Evolutionary conservation across 2,113 vertebrate genomes (phyloP).

Genomic region (Chionis minor): DNA sequence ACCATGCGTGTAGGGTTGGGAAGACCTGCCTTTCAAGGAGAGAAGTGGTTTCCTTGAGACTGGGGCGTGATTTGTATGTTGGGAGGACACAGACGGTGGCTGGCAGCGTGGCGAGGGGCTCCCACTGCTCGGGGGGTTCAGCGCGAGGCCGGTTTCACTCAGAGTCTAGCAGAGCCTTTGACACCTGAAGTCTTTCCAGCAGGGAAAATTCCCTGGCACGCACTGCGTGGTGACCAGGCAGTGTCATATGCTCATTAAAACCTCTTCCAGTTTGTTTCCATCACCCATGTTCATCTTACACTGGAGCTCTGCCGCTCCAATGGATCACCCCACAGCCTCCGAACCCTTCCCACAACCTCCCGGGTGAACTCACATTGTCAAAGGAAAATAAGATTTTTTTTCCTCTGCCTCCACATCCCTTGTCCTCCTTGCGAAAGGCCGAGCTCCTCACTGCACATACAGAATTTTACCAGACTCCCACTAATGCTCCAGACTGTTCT

Average conservation of each 20-base stretch:
- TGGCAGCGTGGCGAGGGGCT: background rate
- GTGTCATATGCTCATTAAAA: background rate
- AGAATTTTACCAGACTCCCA: background rate
- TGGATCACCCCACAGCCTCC: background rate
- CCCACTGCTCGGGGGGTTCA: background rate
- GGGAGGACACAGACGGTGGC: fast-evolving
- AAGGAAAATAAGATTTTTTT: background rate
- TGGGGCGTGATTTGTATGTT: background rate
- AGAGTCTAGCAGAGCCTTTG: too few species aligned
- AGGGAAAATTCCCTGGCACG: background rate
- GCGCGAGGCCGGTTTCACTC: background rate
- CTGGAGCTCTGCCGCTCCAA: too few species aligned
- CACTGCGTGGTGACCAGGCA: background rate
- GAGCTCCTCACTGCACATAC: background rate
- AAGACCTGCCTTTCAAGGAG: background rate
- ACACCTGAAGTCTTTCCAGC: too few species aligned
- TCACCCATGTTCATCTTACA: background rate
- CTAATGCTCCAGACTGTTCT: background rate
- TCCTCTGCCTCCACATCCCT: background rate
- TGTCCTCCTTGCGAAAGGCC: background rate
- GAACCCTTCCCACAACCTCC: background rate
- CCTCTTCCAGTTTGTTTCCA: background rate
- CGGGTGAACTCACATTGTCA: background rate
- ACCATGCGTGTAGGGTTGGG: background rate
- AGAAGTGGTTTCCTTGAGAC: background rate